Evolutionary conservation across 2,113 vertebrate species (phyloP).

Genomic region (Mustela nigripes): DNA sequence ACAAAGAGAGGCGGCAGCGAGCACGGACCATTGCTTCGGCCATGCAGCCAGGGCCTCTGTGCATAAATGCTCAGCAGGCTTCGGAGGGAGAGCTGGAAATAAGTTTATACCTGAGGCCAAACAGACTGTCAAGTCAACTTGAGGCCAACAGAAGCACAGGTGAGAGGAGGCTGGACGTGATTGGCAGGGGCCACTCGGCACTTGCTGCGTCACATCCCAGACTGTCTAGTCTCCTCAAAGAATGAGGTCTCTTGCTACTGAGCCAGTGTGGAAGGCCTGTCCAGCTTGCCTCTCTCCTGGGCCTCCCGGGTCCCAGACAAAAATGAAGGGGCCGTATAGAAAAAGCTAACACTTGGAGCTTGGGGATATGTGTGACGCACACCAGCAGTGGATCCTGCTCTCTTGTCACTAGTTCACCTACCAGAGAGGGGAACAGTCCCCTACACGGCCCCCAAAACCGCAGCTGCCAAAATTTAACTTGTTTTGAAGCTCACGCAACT

Average conservation of each 20-base stretch:
- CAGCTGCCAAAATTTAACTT: constrained; percentile 75
- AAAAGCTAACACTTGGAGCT: not conserved
- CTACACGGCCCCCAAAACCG: constrained; percentile 8
- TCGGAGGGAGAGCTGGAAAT: constrained; percentile 54
- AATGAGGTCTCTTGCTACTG: not conserved
- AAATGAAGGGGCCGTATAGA: not conserved
- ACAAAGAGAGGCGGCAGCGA: constrained; percentile 39
- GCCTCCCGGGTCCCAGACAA: not conserved
- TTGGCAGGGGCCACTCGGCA: not conserved
- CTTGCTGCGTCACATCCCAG: not conserved
- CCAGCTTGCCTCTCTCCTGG: not conserved
- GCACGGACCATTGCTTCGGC: not conserved
- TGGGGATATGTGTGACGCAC: not conserved
- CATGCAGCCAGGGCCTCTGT: not conserved
- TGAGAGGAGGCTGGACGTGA: not conserved
- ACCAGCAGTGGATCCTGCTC: not conserved
- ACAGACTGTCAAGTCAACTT: constrained; percentile 53
- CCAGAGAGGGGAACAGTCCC: constrained; percentile 26
- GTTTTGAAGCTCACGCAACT: constrained; percentile 79
- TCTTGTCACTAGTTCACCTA: constrained; percentile 21
- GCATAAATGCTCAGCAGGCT: constrained; percentile 53
- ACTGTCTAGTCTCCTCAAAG: not conserved
- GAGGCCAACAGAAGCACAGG: not conserved
- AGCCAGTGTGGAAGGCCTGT: not conserved
- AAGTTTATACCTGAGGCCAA: constrained; percentile 61